Evolutionary conservation across 2,113 vertebrate genomes (phyloP).

Genomic region (Onychostruthus taczanowskii): DNA sequence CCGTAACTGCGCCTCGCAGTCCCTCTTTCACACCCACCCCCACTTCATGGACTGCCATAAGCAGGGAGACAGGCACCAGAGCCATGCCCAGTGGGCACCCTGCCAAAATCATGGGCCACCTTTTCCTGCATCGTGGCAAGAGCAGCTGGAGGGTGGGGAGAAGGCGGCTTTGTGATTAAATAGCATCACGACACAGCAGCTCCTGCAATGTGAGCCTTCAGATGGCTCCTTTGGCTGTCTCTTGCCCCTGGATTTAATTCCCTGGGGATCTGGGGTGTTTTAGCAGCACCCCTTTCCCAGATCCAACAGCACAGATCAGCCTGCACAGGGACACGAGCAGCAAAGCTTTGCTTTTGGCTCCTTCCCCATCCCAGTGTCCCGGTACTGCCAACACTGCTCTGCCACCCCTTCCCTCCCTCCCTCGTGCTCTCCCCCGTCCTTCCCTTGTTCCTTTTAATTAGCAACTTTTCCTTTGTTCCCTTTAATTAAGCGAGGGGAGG

Average conservation of each 20-base stretch:
- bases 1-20: fast-evolving
- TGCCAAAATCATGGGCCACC: fast-evolving
- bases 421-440: background rate
- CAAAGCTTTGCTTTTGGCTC: background rate
- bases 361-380: background rate
- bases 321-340: fast-evolving
- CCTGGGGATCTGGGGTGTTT: background rate
- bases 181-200: fast-evolving
- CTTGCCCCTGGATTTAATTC: background rate
- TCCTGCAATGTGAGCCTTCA: fast-evolving
- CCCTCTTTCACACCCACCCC: background rate
- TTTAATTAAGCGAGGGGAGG: slow-evolving; percentile 57
- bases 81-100: background rate
- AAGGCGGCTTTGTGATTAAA: background rate
- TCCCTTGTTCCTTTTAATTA: slow-evolving; percentile 58
- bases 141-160: background rate
- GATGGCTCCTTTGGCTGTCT: fast-evolving
- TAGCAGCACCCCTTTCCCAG: background rate
- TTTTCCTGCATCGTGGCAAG: background rate
- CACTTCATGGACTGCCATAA: background rate
- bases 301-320: background rate
- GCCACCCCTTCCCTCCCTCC: background rate
- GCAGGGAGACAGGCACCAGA: background rate
- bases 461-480: slow-evolving; percentile 53
- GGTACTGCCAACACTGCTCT: fast-evolving